Percentiles rank a stretch among this genome's conserved stretches.
These are phyloP conservation scores for Germaria angustata DNA, from an alignment of 2,888 invertebrate genomes.

Conservation along the genomic window DNA sequence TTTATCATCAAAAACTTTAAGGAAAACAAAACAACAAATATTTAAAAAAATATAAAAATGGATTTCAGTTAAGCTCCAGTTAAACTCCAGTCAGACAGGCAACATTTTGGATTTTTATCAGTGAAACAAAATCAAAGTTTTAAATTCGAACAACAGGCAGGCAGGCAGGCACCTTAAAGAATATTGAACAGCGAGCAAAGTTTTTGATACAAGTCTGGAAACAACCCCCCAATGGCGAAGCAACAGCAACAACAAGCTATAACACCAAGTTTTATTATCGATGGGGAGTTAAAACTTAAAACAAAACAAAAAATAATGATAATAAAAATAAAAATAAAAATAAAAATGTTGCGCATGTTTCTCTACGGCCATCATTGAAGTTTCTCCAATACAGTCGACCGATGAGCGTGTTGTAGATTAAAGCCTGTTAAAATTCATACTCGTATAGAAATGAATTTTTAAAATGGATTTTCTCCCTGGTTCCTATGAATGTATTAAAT, in stretches of 20 bases:
- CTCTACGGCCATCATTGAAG: slow-evolving; percentile 53
- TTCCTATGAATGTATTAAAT: not conserved
- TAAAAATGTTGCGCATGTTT: slow-evolving; percentile 61
- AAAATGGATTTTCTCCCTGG: slow-evolving; percentile 43
- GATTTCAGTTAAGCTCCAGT: not conserved
- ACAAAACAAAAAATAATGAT: too few relatives aligned
- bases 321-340: too few relatives aligned
- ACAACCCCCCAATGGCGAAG: slow-evolving; percentile 55
- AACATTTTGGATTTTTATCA: slow-evolving; percentile 59
- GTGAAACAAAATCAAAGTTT: slow-evolving; percentile 43
- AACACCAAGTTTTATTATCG: slow-evolving; percentile 35
- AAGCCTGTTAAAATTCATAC: not conserved
- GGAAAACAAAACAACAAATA: slow-evolving; percentile 2
- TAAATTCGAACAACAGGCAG: slow-evolving; percentile 32
- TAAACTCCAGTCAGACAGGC: slow-evolving; percentile 48
- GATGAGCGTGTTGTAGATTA: slow-evolving; percentile 21
- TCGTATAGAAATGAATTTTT: slow-evolving; percentile 40
- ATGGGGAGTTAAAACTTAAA: slow-evolving; percentile 50
- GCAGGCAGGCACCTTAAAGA: slow-evolving; percentile 40
- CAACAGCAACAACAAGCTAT: slow-evolving; percentile 2
- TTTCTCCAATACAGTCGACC: slow-evolving; percentile 11
- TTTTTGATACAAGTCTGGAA: slow-evolving; percentile 20
- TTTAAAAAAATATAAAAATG: not conserved
- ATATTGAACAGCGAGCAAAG: slow-evolving; percentile 17
- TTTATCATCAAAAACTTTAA: not conserved